Evolutionary conservation across 2,888 invertebrate genomes (phyloP), one percentile per base, ranked within the genome.

Genomic region (Neocrepidodera transversa): DNA sequence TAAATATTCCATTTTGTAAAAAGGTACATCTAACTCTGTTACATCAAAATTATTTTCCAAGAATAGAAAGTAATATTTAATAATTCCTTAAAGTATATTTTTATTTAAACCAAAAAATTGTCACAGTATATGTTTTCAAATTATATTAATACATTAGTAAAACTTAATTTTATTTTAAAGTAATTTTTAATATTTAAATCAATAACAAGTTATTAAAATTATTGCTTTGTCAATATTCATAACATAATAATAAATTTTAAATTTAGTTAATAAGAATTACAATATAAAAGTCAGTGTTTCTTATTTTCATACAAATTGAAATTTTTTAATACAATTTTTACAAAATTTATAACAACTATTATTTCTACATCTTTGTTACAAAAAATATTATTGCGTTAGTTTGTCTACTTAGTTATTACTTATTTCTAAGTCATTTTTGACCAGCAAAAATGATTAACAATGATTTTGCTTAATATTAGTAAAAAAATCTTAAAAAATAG

Each of bases 391-490:
- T 65, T 65, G 63, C 60, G 42, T 42, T 65, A 63, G 51, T 68
- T 66, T 68, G 62, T 71, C 70, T 67, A 63, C 55, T 65, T 66
- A 60, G 52, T 68, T 16, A 6, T 35, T 47, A 45, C 32, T 43
- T 10, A n/a, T 13, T 66, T 66, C 67, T 67, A 61, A 54, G 60
- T 59, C 67, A 72, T 69, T 69, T 72, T 73, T 67, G 72, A 54
- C 74, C 72, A 63, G 71, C 72, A 72, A 73, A 73, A 71, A 71
- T 70, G 68, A 10, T 11, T 45, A 58, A 49, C 42, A 28, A 47
- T 14, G 2, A 2, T 28, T 4, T 32, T 32, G 17, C 17, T 2
- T 17, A 18, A n/a, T 17, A 42, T 42, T 17, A 42, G 42, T 42
- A 3, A 42, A 43, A 43, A 43, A 14, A 7, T 20, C 17, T 43